Evolutionary conservation across 2,888 invertebrate species (phyloP), one percentile per base, ranked within the genome.

Genomic region (Eledona agricola): DNA sequence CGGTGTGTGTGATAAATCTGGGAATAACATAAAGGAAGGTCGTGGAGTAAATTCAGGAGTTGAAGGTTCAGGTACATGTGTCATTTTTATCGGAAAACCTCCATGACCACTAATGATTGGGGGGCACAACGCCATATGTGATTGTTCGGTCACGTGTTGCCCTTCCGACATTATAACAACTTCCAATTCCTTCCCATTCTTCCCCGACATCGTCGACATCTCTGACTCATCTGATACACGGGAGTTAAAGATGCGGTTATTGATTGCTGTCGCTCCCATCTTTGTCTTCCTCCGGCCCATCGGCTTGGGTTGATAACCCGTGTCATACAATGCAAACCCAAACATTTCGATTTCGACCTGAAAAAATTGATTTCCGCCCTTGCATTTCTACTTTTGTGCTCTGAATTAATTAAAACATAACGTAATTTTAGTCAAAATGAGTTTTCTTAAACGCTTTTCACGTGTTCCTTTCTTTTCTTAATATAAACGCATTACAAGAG

Each of bases 251-350:
- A 49, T 46, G 55, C 34, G 35, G 32, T 50, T 55, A 55, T 55
- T 55, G 55, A 55, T 55, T 55, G 50, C 49, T 55, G 45, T 55
- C 50, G 38, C 35, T 29, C 45, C 45, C 51, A 42, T 45, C 51
- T 37, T 55, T 55, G 51, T 45, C 45, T 50, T 38, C 22, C 45
- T 50, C 43, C 50, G n/a, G n/a, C n/a, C n/a, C n/a, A n/a, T n/a
- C n/a, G n/a, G n/a, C n/a, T n/a, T n/a, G n/a, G n/a, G n/a, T n/a
- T n/a, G n/a, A n/a, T n/a, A n/a, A n/a, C n/a, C n/a, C n/a, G n/a
- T n/a, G n/a, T n/a, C n/a, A n/a, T n/a, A n/a, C n/a, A n/a, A n/a
- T n/a, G n/a, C n/a, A n/a, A n/a, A n/a, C n/a, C n/a, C n/a, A n/a
- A n/a, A n/a, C n/a, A n/a, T n/a, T n/a, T n/a, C n/a, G n/a, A n/a